Conservation (phyloP, 1,140 invertebrate species). For the Aphaenogaster ashmeadi region DNA sequence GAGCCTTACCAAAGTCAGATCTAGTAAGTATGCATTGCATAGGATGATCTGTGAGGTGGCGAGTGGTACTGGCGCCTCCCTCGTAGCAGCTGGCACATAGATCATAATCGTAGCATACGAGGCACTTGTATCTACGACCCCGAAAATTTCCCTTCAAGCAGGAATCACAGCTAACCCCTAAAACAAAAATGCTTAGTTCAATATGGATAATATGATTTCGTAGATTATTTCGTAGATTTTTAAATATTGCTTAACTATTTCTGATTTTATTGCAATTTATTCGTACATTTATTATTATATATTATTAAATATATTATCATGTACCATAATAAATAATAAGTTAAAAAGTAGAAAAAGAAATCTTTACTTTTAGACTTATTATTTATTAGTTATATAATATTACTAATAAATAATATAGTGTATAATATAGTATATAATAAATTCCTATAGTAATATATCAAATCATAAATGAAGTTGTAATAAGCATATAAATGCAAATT, state of each 20-base stretch:
- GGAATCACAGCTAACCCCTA: constrained; percentile 99
- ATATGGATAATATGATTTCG: background rate
- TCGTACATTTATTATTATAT: constrained; percentile 8
- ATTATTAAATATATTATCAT: background rate
- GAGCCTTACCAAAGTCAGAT: constrained; percentile 95
- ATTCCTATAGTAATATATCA: background rate
- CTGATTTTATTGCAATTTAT: background rate
- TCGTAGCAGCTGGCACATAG: constrained; percentile 98
- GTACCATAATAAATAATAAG: background rate
- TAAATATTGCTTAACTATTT: background rate
- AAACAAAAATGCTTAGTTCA: constrained; percentile 79
- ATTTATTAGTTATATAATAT: background rate
- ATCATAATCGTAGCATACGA: constrained; percentile 99
- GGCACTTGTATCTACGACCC: constrained; percentile 98
- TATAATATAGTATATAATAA: too few species aligned
- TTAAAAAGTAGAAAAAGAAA: background rate
- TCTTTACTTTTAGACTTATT: background rate
- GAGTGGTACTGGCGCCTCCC: constrained; percentile 96
- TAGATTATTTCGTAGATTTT: background rate
- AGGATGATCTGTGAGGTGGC: constrained; percentile 98
- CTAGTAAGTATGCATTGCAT: constrained; percentile 99
- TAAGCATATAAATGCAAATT: background rate
- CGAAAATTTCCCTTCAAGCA: constrained; percentile 99
- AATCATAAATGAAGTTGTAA: background rate
- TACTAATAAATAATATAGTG: too few species aligned